Base-by-base conservation (phyloP, 1,140 invertebrate species). In the Condylostylus longicornis region DNA sequence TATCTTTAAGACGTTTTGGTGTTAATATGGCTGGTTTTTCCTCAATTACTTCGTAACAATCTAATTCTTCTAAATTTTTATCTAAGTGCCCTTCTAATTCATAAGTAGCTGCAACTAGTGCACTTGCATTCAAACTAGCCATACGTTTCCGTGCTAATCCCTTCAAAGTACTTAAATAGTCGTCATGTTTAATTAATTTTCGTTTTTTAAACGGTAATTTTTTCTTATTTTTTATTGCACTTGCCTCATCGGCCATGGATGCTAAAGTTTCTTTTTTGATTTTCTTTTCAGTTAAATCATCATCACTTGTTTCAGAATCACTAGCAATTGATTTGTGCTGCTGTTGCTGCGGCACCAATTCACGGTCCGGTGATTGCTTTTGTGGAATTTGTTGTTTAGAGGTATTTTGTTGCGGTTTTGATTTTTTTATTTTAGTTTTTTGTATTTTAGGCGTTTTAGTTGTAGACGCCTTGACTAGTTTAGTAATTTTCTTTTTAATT, bases 51-150 rank as follows among this genome's bases (percentile, higher is more conserved):
- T n/a, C n/a, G n/a, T n/a, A n/a, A 40, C 53, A 50, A 41, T 54
- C 52, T 13, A 47, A 54, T 39, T n/a, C 22, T 22, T 49, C 54
- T 33, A 58, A 32, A 37, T 58, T 58, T 41, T 54, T 53, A 37
- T 59, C 54, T 35, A 60, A 22, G 37, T 60, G 57, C 1, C 57
- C 45, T 28, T 72, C 68, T 57, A 82, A 82, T 53, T 90, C 86
- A 53, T 90, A 90, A 41, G 82, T 88, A 15, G 87, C 87, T 2
- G 87, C 83, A 42, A 94, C 66, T 45, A 94, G 93, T 12, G 88
- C 88, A 8, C 82, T 82, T 8, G 88, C 88, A 62, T 93, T 94
- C 15, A 94, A 61, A 52, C 82, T 89, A 8, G 88, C 88, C 86
- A 93, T 90, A 18, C 88, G 69, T 53, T 89, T 90, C 44, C 78